Evolutionary conservation across 2,797 vertebrate species (phyloP), one percentile per base, ranked within the genome.

Genomic region (Parotocinclus haroldoi): DNA sequence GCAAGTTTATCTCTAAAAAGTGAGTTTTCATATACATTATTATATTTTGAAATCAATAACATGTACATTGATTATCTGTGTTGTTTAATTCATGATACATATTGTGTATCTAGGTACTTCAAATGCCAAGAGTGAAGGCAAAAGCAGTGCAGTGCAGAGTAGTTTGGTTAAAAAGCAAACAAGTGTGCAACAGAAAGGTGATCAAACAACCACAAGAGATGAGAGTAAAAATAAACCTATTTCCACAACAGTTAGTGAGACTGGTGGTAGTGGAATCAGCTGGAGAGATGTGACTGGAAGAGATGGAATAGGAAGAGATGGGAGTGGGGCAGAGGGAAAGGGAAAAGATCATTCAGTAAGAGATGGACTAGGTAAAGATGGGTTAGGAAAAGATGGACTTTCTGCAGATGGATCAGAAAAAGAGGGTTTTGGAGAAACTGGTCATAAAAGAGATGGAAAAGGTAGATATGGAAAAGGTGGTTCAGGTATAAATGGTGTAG

Each of bases 1-100:
- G 94, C 93, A 42, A 90, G 87, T 77, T 90, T 97, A 4, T 60
- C 79, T 39, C 90, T 96, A 36, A 85, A 91, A 82, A 82, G 95
- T 96, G 76, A 74, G 76, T 10, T 18, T 56, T 53, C 18, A 42
- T 27, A 37, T 46, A 1, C 4, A 57, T 1, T 42, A 46, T 46
- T 14, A 50, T 9, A n/a, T 7, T 50, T 8, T 14, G 14, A 50
- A 50, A n/a, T 16, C n/a, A 16, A 9, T 50, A 14, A 7, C 9
- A 1, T 1, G 8, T 4, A 16, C 16, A 50, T 1, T 9, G n/a
- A 1, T 16, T 16, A 6, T 14, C 48, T 50, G 40, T 7, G 7
- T 42, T 42, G 9, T 45, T 17, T 7, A 19, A 14, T 40, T 7
- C 16, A 39, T 10, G 38, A 48, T 63, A 6, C 7, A 9, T 45